phyloP scores from a whole-genome alignment of 1,140 invertebrate species.

The Leguminivora glycinivorella region DNA sequence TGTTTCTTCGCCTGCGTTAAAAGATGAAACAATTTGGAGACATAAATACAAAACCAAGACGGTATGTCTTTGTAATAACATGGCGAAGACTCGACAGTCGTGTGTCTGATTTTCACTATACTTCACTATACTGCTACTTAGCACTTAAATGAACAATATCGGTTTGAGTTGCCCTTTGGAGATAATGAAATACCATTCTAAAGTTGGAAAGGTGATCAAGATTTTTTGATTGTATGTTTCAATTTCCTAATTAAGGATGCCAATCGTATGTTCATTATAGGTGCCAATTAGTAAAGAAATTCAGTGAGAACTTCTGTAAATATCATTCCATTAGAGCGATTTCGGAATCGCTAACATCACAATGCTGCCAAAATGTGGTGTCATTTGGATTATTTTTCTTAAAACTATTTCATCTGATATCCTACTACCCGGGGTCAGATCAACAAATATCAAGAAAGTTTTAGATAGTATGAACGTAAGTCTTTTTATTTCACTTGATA shows the following conservation, averaged over 20 bases:
- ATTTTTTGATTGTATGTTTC: neutral
- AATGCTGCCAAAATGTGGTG: constrained; percentile 2
- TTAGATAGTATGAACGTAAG: neutral
- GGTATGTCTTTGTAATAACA: neutral
- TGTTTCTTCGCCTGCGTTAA: neutral
- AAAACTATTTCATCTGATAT: neutral
- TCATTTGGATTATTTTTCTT: neutral
- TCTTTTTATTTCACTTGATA: no score
- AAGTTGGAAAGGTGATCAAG: neutral
- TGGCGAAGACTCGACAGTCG: neutral
- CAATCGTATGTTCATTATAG: no score
- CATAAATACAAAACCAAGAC: neutral
- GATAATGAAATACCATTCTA: no score
- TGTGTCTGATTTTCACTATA: neutral
- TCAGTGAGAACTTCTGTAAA: neutral
- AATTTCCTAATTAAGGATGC: neutral
- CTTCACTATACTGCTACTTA: neutral
- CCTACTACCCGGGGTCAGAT: neutral
- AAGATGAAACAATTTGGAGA: neutral
- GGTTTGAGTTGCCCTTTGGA: neutral
- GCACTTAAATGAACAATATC: neutral
- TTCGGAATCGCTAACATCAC: neutral
- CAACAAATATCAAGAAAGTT: neutral
- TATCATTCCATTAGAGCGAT: neutral
- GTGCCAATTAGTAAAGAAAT: neutral